phyloP scores from a whole-genome alignment of 1,140 invertebrate species.

The Diorhabda elongata region DNA sequence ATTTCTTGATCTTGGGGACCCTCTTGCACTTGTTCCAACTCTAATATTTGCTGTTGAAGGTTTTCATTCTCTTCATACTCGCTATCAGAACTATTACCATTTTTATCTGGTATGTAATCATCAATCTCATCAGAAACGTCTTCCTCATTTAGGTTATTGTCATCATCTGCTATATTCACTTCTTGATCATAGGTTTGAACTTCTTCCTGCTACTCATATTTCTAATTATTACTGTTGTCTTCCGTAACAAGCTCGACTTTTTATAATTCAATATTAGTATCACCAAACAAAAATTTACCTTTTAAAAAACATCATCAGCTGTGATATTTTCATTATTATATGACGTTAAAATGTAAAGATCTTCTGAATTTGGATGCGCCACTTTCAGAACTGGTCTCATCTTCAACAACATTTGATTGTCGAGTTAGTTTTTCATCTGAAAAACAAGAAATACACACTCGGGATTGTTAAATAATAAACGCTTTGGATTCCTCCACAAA shows the following conservation, averaged over 20 bases:
- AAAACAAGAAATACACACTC: conserved; percentile 3
- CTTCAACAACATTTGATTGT: not conserved
- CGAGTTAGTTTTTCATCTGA: not conserved
- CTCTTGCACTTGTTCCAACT: not conserved
- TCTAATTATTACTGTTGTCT: not conserved
- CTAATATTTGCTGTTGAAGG: too few species aligned
- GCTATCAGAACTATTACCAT: too few species aligned
- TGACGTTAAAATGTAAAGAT: too few species aligned
- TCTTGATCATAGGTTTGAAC: not conserved
- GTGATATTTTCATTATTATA: too few species aligned
- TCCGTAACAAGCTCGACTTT: conserved; percentile 4
- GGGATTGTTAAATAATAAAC: not conserved
- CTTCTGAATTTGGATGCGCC: not conserved
- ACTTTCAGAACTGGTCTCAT: not conserved
- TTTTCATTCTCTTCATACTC: too few species aligned
- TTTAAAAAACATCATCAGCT: conserved; percentile 5
- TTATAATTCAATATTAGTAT: conserved; percentile 5
- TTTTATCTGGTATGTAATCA: too few species aligned
- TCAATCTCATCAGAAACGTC: not conserved
- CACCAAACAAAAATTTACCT: conserved; percentile 3
- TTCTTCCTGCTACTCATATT: too few species aligned
- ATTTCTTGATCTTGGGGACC: conserved; percentile 3
- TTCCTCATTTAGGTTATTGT: conserved; percentile 1
- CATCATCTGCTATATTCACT: conserved; percentile 5
- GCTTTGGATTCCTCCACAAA: not conserved